Base-by-base conservation (phyloP, 2,797 vertebrate species). In the Hyperoplus lanceolatus region DNA sequence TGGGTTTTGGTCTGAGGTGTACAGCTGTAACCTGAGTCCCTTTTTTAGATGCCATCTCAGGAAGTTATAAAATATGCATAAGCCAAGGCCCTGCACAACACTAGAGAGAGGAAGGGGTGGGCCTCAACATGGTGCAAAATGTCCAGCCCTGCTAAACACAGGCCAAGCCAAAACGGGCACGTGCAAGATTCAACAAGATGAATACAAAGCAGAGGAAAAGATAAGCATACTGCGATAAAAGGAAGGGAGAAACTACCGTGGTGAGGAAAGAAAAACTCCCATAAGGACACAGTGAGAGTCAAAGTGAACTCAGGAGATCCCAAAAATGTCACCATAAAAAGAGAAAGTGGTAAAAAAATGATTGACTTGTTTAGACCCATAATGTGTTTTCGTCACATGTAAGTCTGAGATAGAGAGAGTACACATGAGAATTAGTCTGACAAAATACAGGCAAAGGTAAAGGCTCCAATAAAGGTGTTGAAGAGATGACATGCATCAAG, bases 11-110 rank as follows among this genome's bases (percentile, higher is more conserved):
- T 75, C 55, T 41, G n/a, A 77, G 45, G 55, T 87, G 60, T 75
- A 43, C 66, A 42, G 48, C 60, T 75, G 93, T 89, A 94, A 95
- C 86, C 73, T 41, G 84, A 94, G 86, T 74, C 75, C 67, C 29
- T 29, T 29, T 64, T 48, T 87, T 77, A 68, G 54, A 86, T 87
- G 56, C 74, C 70, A 80, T 73, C 76, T 77, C 82, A 87, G 86
- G 75, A 90, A 89, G 83, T 80, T 79, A 87, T 95, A 88, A 95
- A 95, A 94, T 91, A 95, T 96, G 92, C 87, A 96, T 83, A 50
- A 41, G 29, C 29, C 66, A 53, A 53, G 62, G 73, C 79, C 76
- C 63, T 75, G 81, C 81, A 59, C 63, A 62, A 80, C 85, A 46
- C 75, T 54, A 57, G 71, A 55, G 70, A 56, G 50, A 63, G 66